A percentile compares a stretch with the other conserved stretches of the same genome.
These are phyloP conservation scores for Yponomeuta evonymella DNA, from an alignment of 2,888 invertebrate genomes.

Conservation along the genomic window DNA sequence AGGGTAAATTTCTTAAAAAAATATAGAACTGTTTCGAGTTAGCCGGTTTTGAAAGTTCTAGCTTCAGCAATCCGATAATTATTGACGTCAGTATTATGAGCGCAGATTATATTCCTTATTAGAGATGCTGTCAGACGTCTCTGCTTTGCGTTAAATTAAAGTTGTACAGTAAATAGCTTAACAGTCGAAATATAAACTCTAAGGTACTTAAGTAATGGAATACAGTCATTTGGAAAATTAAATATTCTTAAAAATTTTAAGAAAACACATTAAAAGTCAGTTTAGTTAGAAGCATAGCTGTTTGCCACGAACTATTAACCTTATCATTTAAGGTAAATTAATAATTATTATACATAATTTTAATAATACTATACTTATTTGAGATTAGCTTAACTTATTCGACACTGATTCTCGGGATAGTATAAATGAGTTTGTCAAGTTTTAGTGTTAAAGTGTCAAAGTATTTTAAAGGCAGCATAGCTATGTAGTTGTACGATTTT, in stretches of 20 bases:
- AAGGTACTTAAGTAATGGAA: neutral
- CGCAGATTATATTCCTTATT: neutral
- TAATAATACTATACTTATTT: slow-evolving; percentile 21
- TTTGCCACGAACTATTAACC: neutral
- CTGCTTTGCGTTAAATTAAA: neutral
- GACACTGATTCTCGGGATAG: slow-evolving; percentile 19
- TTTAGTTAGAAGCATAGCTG: neutral
- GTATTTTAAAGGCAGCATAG: slow-evolving; percentile 24
- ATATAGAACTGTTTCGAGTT: neutral
- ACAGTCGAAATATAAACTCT: neutral
- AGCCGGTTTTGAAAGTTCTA: no score
- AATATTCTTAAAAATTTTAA: no score
- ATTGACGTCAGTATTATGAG: neutral
- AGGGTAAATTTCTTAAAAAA: neutral
- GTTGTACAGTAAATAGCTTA: neutral
- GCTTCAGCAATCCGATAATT: neutral
- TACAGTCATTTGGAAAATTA: no score
- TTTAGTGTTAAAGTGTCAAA: slow-evolving; percentile 15
- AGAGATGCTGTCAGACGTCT: neutral
- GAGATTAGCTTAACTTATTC: slow-evolving; percentile 56
- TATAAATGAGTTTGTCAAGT: slow-evolving; percentile 3
- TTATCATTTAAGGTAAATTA: neutral
- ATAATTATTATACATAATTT: neutral
- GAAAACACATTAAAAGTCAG: neutral
- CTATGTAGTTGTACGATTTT: slow-evolving; percentile 10